Evolutionary conservation across 30 jellyfish, hydroid and myxozoan genomes (phyloP).

Genomic region (Aurelia coerulea): DNA sequence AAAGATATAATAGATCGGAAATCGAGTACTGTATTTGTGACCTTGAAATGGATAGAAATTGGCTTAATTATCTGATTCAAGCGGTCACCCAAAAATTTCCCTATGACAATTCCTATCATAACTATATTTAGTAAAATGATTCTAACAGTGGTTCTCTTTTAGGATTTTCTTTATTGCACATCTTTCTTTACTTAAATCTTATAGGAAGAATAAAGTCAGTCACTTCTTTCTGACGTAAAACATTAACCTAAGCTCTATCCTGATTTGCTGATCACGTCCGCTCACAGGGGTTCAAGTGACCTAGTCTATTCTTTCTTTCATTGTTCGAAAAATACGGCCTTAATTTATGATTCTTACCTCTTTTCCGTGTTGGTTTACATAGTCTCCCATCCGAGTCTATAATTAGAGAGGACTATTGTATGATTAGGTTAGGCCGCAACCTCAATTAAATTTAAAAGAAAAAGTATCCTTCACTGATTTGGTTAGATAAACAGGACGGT

Average conservation of each 20-base stretch:
- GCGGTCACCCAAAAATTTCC: too few species aligned
- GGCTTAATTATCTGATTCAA: too few species aligned
- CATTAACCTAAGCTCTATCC: background rate
- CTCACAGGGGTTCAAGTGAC: constrained; percentile 19
- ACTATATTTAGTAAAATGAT: too few species aligned
- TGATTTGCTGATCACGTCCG: constrained; percentile 23
- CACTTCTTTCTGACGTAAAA: constrained; percentile 8
- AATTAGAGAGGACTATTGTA: constrained; percentile 6
- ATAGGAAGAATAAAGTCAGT: constrained; percentile 15
- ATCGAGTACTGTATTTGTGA: too few species aligned
- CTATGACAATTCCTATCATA: too few species aligned
- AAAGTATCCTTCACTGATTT: constrained; percentile 5
- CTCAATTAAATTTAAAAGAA: constrained; percentile 6
- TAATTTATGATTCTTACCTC: constrained; percentile 21
- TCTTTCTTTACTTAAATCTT: background rate
- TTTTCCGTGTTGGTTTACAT: constrained; percentile 46
- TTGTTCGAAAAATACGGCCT: background rate
- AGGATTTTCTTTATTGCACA: too few species aligned
- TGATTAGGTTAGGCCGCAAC: background rate
- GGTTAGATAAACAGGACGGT: background rate
- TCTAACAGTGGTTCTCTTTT: too few species aligned
- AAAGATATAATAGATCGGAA: too few species aligned
- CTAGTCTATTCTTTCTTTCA: background rate
- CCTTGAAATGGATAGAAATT: too few species aligned
- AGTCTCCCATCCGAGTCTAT: background rate